These are phyloP conservation scores for Enteromius paludinosus DNA, from an alignment of 2,797 vertebrate species.

Conservation along the genomic window DNA sequence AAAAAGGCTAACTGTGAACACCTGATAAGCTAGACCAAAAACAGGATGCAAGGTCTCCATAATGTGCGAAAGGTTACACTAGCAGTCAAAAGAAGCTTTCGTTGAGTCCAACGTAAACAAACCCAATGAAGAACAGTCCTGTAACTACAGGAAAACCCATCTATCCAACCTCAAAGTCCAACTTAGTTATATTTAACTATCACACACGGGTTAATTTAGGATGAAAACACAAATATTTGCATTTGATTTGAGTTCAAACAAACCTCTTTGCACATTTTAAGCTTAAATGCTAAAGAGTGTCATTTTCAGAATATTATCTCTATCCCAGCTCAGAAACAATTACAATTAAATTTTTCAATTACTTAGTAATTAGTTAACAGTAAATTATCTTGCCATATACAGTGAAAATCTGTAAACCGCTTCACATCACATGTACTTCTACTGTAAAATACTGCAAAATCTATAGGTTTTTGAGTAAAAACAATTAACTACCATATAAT, in stretches of 20 bases:
- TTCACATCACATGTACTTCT: neutral
- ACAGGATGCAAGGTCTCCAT: constrained; percentile 40
- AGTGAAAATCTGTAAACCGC: neutral
- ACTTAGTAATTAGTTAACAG: neutral
- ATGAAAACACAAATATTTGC: neutral
- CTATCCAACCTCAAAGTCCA: neutral
- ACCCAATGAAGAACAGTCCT: constrained; percentile 7
- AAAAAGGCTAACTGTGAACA: constrained; percentile 52
- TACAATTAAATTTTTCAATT: neutral
- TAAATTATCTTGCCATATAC: neutral
- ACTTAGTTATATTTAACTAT: neutral
- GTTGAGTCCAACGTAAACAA: constrained; percentile 9
- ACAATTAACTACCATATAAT: neutral
- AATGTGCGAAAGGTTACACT: constrained; percentile 31
- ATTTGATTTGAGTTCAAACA: neutral
- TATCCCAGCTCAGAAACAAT: neutral
- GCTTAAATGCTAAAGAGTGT: neutral
- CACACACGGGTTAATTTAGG: neutral
- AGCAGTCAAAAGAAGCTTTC: constrained; percentile 24
- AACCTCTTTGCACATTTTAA: neutral
- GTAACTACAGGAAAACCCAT: neutral
- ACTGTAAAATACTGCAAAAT: neutral
- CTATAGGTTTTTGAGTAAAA: neutral
- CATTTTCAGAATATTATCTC: neutral
- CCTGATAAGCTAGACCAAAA: constrained; percentile 45